Conservation (phyloP, 1,140 invertebrate species). For the Drosophila fuyamai region DNA sequence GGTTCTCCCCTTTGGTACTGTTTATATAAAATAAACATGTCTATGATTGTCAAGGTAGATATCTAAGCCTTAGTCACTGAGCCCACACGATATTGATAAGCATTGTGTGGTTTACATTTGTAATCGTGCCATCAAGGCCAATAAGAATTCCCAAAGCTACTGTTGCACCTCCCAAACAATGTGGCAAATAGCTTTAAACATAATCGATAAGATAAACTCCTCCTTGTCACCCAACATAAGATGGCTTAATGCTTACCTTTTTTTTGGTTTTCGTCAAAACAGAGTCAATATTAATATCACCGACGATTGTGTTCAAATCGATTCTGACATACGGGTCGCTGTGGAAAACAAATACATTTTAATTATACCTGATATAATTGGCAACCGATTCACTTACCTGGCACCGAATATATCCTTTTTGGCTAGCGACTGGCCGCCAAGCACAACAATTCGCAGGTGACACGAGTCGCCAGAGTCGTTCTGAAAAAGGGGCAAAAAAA, state of each 20-base stretch:
- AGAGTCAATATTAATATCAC: slow-evolving; percentile 94
- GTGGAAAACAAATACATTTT: slow-evolving; percentile 70
- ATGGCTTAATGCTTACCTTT: slow-evolving; percentile 88
- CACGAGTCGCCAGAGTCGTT: slow-evolving; percentile 91
- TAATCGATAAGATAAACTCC: slow-evolving; percentile 55
- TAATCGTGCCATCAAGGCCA: slow-evolving; percentile 32
- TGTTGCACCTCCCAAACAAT: slow-evolving; percentile 10
- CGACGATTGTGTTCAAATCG: slow-evolving; percentile 93
- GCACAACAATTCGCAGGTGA: slow-evolving; percentile 92
- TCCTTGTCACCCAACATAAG: slow-evolving; percentile 4
- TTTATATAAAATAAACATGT: not conserved
- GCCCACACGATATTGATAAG: slow-evolving; percentile 19
- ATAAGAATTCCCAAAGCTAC: not conserved
- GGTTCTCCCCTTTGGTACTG: not conserved
- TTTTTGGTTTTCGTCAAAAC: slow-evolving; percentile 98
- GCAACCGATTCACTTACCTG: slow-evolving; percentile 87
- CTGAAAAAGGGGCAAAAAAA: slow-evolving; percentile 83
- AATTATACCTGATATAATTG: slow-evolving; percentile 2
- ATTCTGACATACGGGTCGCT: slow-evolving; percentile 98
- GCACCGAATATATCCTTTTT: slow-evolving; percentile 99
- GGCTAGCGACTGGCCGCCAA: slow-evolving; percentile 95
- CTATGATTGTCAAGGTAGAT: slow-evolving; percentile 13
- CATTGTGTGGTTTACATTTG: slow-evolving; percentile 44
- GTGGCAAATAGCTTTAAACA: not conserved
- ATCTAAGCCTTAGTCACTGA: slow-evolving; percentile 30